A percentile compares a stretch with the other conserved stretches of the same genome.
Evolutionary conservation across 2,888 invertebrate genomes (phyloP).

Genomic region (Lucinisca nassula): DNA sequence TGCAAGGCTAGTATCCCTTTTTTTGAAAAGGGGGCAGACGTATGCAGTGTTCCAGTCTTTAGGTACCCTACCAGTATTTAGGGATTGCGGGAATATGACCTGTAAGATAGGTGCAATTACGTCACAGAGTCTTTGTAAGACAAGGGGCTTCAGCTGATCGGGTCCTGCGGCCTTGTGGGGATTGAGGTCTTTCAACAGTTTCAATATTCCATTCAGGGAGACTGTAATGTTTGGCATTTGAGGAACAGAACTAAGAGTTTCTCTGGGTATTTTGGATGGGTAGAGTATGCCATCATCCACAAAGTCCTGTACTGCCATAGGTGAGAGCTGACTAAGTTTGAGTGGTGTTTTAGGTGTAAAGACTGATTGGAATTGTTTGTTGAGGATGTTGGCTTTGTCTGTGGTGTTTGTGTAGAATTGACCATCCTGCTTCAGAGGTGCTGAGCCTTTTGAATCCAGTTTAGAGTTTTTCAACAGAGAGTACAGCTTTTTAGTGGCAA

Average conservation of each 20-base stretch:
- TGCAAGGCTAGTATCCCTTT: too few species aligned
- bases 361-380: too few species aligned
- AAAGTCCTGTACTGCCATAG: neutral
- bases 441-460: neutral
- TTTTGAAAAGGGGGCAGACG: neutral
- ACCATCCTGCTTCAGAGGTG: neutral
- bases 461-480: neutral
- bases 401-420: neutral
- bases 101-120: too few species aligned
- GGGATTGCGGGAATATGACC: too few species aligned
- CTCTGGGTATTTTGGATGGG: neutral
- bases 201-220: neutral
- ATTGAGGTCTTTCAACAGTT: neutral
- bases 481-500: conserved; percentile 7
- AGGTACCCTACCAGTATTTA: neutral
- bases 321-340: neutral
- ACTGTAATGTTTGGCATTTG: neutral
- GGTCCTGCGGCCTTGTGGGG: neutral
- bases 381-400: conserved; percentile 1
- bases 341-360: neutral
- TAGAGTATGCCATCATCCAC: neutral
- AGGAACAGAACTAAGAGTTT: neutral
- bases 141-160: neutral
- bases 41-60: neutral
- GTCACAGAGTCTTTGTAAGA: neutral